phyloP scores from a whole-genome alignment of 2,797 vertebrate genomes.

The Benthosema pterotum region DNA sequence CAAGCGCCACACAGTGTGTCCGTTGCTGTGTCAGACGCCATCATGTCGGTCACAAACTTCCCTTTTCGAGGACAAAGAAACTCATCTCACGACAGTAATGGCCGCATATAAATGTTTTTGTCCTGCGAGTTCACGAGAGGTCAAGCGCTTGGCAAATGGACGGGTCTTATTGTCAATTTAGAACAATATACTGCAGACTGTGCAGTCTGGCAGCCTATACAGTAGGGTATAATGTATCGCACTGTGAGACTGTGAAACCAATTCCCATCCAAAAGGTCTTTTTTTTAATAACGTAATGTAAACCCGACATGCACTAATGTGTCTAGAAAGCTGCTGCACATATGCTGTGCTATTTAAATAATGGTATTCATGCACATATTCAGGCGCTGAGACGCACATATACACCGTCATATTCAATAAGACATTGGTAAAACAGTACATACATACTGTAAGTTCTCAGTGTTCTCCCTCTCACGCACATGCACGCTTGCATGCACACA shows the following conservation, averaged over 20 bases:
- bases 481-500: too few relatives aligned
- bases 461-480: too few relatives aligned
- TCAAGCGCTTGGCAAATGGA: conserved; percentile 34
- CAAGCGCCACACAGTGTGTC: not conserved
- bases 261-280: conserved; percentile 43
- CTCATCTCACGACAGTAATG: conserved; percentile 39
- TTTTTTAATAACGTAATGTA: conserved; percentile 58
- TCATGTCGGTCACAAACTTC: conserved; percentile 9
- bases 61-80: conserved; percentile 38
- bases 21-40: conserved; percentile 28
- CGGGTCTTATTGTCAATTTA: conserved; percentile 43
- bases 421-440: too few relatives aligned
- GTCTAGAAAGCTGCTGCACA: conserved; percentile 28
- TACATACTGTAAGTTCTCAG: too few relatives aligned
- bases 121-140: conserved; percentile 24
- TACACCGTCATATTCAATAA: too few relatives aligned
- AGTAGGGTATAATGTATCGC: conserved; percentile 51
- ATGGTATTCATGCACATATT: conserved; percentile 6
- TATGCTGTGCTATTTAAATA: conserved; percentile 39
- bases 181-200: conserved; percentile 38
- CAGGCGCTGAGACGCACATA: too few relatives aligned
- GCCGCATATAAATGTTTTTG: conserved; percentile 53
- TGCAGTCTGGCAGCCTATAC: conserved; percentile 48
- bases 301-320: conserved; percentile 48
- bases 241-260: conserved; percentile 50